phyloP scores from a whole-genome alignment of 1,140 invertebrate genomes.

The Bombus consobrinus region DNA sequence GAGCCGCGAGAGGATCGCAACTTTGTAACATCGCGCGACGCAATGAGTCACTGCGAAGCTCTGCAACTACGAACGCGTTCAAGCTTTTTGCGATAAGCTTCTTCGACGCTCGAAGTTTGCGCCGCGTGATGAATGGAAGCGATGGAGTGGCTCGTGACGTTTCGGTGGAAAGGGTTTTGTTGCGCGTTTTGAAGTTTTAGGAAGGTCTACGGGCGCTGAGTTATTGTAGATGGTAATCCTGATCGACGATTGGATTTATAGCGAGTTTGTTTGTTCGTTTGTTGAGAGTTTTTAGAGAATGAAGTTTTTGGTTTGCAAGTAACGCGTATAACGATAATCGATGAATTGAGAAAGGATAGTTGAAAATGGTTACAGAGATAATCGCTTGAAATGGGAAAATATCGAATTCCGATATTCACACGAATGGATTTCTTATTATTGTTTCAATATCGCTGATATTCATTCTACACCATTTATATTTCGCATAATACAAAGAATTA shows the following conservation, averaged over 20 bases:
- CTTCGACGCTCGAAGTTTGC: background rate
- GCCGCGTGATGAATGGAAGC: constrained; percentile 6
- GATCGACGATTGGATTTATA: background rate
- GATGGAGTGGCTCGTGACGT: background rate
- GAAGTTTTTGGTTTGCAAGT: background rate
- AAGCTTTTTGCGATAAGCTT: constrained; percentile 19
- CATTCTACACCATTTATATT: too few species aligned
- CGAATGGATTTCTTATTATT: too few species aligned
- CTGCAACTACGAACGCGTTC: background rate
- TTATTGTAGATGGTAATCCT: background rate
- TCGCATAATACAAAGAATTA: too few species aligned
- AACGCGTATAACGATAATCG: background rate
- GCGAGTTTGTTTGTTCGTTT: background rate
- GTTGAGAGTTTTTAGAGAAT: background rate
- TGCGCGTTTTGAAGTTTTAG: background rate
- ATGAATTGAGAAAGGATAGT: background rate
- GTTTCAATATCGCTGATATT: too few species aligned
- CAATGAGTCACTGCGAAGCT: constrained; percentile 15
- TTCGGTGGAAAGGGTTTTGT: background rate
- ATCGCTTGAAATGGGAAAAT: too few species aligned
- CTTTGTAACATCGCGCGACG: constrained; percentile 8
- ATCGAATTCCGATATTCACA: too few species aligned
- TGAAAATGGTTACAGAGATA: background rate
- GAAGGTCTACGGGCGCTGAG: background rate
- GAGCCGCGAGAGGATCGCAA: constrained; percentile 17